Evolutionary conservation across 2,888 invertebrate genomes (phyloP).

Genomic region (Drosophila atripex): DNA sequence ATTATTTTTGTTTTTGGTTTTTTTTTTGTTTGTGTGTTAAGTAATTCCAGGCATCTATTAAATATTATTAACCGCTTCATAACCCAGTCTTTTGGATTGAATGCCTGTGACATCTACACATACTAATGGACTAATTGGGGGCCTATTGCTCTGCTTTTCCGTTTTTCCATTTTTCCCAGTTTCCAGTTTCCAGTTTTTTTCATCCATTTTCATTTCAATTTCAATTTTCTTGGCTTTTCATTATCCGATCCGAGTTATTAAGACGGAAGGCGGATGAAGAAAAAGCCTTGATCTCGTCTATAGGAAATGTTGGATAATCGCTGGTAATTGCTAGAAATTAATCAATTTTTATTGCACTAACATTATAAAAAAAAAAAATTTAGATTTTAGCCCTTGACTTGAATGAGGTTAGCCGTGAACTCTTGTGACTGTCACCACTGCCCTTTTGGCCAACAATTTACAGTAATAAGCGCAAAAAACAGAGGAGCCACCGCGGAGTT

Average conservation of each 20-base stretch:
- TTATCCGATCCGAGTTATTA: slow-evolving; percentile 7
- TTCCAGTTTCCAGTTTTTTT: slow-evolving; percentile 5
- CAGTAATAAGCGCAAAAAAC: slow-evolving; percentile 33
- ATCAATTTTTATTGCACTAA: slow-evolving; percentile 1
- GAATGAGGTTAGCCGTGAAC: slow-evolving; percentile 56
- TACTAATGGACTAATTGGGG: slow-evolving; percentile 12
- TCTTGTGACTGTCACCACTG: slow-evolving; percentile 26
- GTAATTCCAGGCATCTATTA: slow-evolving; percentile 66
- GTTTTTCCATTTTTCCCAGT: slow-evolving; percentile 9
- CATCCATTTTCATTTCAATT: slow-evolving; percentile 7
- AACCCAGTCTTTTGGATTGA: slow-evolving; percentile 45
- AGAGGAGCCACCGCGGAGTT: slow-evolving; percentile 2
- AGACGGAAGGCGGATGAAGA: slow-evolving; percentile 15
- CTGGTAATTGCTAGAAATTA: neutral
- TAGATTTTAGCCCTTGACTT: slow-evolving; percentile 24
- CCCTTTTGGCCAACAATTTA: slow-evolving; percentile 37
- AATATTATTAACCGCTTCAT: slow-evolving; percentile 43
- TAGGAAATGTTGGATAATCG: slow-evolving; percentile 26
- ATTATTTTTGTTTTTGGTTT: neutral
- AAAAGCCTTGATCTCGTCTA: slow-evolving; percentile 30
- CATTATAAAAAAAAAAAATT: neutral
- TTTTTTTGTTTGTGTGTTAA: slow-evolving; percentile 51
- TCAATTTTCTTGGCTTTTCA: slow-evolving; percentile 3
- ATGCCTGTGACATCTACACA: slow-evolving; percentile 11
- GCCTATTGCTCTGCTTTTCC: slow-evolving; percentile 15